These are phyloP conservation scores for Trisateles emortualis DNA, from an alignment of 2,888 invertebrate species.

Conservation along the genomic window DNA sequence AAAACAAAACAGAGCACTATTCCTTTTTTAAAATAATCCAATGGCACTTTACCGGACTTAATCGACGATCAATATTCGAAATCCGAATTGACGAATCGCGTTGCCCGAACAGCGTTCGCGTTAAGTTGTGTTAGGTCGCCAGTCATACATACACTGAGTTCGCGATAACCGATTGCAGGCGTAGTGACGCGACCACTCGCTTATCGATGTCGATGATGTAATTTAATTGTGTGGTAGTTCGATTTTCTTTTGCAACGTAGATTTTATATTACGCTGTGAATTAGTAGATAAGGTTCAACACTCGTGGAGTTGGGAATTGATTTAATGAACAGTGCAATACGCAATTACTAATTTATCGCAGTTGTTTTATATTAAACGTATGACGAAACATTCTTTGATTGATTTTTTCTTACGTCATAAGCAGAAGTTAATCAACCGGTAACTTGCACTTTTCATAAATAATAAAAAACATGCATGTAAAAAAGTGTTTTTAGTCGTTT, in stretches of 20 bases:
- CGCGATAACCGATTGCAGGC: constrained; percentile 72
- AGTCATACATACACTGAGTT: constrained; percentile 56
- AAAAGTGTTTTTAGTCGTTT: neutral
- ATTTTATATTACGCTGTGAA: constrained; percentile 12
- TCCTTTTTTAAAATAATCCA: constrained; percentile 3
- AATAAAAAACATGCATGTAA: neutral
- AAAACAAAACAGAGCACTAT: constrained; percentile 9
- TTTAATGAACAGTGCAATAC: constrained; percentile 9
- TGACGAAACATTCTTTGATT: neutral
- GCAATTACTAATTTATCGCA: constrained; percentile 11
- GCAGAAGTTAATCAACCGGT: neutral
- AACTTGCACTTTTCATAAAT: neutral
- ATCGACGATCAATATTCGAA: constrained; percentile 24
- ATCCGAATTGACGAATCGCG: constrained; percentile 33
- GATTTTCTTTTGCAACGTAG: constrained; percentile 24
- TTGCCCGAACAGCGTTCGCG: constrained; percentile 34
- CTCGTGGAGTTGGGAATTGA: constrained; percentile 9
- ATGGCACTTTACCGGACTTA: constrained; percentile 6
- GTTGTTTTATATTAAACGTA: constrained; percentile 1
- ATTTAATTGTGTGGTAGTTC: constrained; percentile 28
- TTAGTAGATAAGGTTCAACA: constrained; percentile 10
- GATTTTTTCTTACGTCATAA: constrained; percentile 5
- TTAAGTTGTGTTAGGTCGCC: constrained; percentile 45
- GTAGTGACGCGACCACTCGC: constrained; percentile 58
- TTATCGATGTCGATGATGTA: constrained; percentile 60